Conservation (phyloP, 64 coral and sea anemone species). For the Anthopleura sola region DNA sequence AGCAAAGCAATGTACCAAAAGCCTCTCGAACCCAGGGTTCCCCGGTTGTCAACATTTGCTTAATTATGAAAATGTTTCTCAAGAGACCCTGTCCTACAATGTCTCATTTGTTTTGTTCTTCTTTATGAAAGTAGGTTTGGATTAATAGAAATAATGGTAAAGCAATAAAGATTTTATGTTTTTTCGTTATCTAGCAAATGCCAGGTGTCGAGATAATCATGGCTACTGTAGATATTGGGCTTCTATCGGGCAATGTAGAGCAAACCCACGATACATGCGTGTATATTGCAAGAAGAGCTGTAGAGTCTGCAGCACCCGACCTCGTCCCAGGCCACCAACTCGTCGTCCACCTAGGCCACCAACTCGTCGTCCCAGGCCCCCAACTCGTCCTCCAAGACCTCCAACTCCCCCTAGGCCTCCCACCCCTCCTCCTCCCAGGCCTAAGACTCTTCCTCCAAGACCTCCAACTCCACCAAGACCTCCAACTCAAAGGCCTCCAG, state of each 20-base stretch:
- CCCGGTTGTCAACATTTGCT: no score
- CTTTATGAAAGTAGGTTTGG: not conserved
- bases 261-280: conserved; percentile 47
- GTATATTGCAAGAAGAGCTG: conserved; percentile 27
- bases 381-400: conserved; percentile 24
- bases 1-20: not conserved
- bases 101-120: not conserved
- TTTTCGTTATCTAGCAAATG: not conserved
- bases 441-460: not conserved
- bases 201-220: not conserved
- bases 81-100: no score
- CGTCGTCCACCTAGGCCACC: conserved; percentile 29
- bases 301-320: conserved; percentile 3
- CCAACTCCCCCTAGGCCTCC: conserved; percentile 28
- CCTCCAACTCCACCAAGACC: conserved; percentile 17
- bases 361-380: conserved; percentile 25
- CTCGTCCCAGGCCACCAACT: conserved; percentile 33
- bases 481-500: not conserved
- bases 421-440: conserved; percentile 32
- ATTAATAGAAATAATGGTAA: no score
- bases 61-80: no score
- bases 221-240: conserved; percentile 18
- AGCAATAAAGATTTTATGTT: not conserved
- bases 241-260: not conserved
- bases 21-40: no score